Evolutionary conservation across 2,113 vertebrate genomes (phyloP), one percentile per base, ranked within the genome.

Genomic region (Xenotilapia caudafasciata): DNA sequence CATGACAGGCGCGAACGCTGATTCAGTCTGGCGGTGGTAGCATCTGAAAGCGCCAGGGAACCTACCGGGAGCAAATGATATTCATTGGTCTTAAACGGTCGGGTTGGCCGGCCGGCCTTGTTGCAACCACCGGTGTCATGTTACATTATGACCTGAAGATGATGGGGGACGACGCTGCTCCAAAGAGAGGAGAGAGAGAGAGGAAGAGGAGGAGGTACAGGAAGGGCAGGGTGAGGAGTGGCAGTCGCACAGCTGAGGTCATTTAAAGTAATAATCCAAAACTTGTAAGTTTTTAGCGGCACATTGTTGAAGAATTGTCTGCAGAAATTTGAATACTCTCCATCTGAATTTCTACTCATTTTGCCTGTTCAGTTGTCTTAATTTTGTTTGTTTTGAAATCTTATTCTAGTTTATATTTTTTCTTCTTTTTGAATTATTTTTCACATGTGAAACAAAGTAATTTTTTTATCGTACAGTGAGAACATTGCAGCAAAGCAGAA

Each of bases 71-170:
- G 95, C 94, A 95, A 96, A 96, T 96, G 93, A 95, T 95, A 96
- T 96, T 96, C 95, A 96, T 96, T 96, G 96, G 94, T 95, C 94
- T 96, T 95, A 96, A 96, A 96, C 88, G 93, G 91, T 94, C 83
- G 85, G 93, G 80, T 94, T 93, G 95, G 94, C 94, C 79, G 83
- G 92, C 91, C 89, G 84, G 91, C 93, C 89, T 88, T 95, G 94
- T 94, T 92, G 93, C 91, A 95, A 95, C 94, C 94, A 73, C 91
- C 56, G 90, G 95, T 95, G 95, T 95, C 95, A 94, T 95, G 95
- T 96, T 95, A 92, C 90, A 96, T 96, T 96, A 96, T 95, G 95
- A 94, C 94, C 94, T 91, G 90, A 92, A 93, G 93, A 95, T 92
- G 94, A 95, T 51, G 21, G 88, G 92, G 89, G 93, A 92, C 73